Evolutionary conservation across 2,888 invertebrate genomes (phyloP), one percentile per base, ranked within the genome.

Genomic region (Chrysomela aeneicollis): DNA sequence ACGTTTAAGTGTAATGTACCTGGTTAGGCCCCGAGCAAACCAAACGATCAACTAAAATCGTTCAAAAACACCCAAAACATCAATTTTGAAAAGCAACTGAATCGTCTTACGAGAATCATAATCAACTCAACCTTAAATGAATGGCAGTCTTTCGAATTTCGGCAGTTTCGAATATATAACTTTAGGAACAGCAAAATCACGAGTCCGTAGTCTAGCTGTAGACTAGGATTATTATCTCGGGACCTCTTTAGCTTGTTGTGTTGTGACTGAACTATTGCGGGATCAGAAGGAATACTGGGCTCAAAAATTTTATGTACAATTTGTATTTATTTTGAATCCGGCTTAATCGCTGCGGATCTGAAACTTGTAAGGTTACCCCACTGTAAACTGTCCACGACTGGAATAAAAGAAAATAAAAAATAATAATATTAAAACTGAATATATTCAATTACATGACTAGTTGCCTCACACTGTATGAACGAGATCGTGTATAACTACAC

Each of bases 101-200:
- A 66, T 42, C 8, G 47, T 64, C 67, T 73, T 77, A 77, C 55
- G 58, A 61, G 57, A 70, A 81, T 76, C 17, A 72, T 78, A 75
- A 53, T 18, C 26, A 82, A 79, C 70, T 59, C 61, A 76, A 79
- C 67, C 73, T 57, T 81, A 82, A 81, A 75, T 77, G 75, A 82
- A 83, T 75, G 82, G 81, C 82, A 83, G 82, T 83, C 82, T 83
- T 81, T 76, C 79, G 72, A 82, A 82, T 81, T 80, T 81, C 81
- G 82, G 82, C 82, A 83, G 82, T 82, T 78, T 81, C 78, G 77
- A 79, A 80, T 80, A 75, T 77, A 77, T 74, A 79, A 78, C 71
- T 76, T 78, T 82, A 82, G 82, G 82, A 82, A 82, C 82, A 82
- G 81, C 76, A 77, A 82, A 82, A 82, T 82, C 82, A 82, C 82